Evolutionary conservation across 2,113 vertebrate species (phyloP).

Genomic region (Pedetes capensis): DNA sequence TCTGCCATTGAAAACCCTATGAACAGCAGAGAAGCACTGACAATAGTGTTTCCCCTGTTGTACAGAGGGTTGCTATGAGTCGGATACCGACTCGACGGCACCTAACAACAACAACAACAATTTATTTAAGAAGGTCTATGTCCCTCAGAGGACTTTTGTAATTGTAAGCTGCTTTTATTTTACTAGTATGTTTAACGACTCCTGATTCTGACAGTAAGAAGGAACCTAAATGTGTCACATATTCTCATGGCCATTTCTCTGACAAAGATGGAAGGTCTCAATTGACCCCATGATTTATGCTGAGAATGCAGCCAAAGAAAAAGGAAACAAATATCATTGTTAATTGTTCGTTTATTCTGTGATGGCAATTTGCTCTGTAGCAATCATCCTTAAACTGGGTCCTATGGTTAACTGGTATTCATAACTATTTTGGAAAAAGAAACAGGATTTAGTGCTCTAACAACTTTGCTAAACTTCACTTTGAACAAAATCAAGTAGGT

Average conservation of each 20-base stretch:
- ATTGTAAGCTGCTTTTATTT: conserved; percentile 26
- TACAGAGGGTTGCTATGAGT: no score
- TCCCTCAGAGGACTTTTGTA: background rate
- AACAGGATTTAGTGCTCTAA: background rate
- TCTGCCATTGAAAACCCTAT: no score
- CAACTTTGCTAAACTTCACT: background rate
- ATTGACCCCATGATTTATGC: conserved; percentile 13
- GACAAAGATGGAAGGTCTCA: background rate
- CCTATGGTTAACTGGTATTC: background rate
- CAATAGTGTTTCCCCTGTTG: no score
- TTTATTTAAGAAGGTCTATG: conserved; percentile 26
- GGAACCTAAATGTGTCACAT: background rate
- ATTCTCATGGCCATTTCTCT: conserved; percentile 14
- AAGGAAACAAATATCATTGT: background rate
- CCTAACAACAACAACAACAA: no score
- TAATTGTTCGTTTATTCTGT: conserved; percentile 12
- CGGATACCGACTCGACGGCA: no score
- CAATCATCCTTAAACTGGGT: background rate
- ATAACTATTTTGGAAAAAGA: background rate
- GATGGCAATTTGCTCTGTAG: background rate
- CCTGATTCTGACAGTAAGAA: background rate
- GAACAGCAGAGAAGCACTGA: no score
- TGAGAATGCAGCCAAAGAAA: background rate
- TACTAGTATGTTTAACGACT: background rate
- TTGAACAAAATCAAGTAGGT: conserved; percentile 35